phyloP scores from a whole-genome alignment of 2,797 vertebrate genomes.

The Pteropus rufus region DNA sequence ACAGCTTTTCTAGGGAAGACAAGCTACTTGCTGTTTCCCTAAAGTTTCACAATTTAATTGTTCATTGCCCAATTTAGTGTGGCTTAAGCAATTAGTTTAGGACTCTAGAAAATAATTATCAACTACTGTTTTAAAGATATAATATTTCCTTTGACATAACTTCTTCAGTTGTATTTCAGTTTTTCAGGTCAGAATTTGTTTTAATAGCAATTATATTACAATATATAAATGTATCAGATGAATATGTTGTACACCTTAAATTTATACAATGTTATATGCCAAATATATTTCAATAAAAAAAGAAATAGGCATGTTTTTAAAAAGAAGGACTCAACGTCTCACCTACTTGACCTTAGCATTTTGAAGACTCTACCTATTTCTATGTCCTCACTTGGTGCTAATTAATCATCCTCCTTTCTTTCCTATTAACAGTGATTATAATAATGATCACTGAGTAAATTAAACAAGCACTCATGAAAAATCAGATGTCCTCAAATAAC shows the following conservation, averaged over 20 bases:
- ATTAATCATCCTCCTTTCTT: neutral
- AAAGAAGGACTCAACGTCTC: neutral
- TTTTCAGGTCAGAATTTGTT: neutral
- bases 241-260: neutral
- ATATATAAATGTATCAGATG: neutral
- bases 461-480: neutral
- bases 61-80: neutral
- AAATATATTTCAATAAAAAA: neutral
- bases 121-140: neutral
- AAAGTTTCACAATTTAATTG: neutral
- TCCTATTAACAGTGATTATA: neutral
- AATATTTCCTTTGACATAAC: neutral
- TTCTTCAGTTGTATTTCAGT: neutral
- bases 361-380: neutral
- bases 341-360: neutral
- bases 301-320: neutral
- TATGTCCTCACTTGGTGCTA: neutral
- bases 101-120: neutral
- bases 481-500: neutral
- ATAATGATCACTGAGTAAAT: neutral
- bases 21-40: neutral
- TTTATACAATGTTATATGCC: neutral
- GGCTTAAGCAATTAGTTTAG: neutral
- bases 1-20: neutral
- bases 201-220: neutral